Conservation (phyloP, 2,797 vertebrate species). For the Melopsittacus undulatus region DNA sequence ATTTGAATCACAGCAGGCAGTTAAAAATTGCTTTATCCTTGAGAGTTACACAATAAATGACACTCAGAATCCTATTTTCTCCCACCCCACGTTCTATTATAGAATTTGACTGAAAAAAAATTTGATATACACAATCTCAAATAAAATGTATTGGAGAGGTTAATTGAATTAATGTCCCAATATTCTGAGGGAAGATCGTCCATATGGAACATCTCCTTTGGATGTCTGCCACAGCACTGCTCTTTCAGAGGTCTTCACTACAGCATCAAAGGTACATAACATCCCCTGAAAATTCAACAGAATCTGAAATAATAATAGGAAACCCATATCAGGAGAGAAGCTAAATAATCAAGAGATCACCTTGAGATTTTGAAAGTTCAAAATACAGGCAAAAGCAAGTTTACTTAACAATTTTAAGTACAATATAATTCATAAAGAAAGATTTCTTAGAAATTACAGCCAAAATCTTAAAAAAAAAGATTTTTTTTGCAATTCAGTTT, state of each 20-base stretch:
- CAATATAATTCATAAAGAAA: neutral
- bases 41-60: neutral
- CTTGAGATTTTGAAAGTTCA: neutral
- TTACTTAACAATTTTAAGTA: neutral
- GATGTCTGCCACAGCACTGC: neutral
- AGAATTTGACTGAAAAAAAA: neutral
- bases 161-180: neutral
- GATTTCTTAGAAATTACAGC: neutral
- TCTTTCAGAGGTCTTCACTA: neutral
- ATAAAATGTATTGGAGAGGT: neutral
- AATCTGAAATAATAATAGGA: neutral
- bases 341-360: neutral
- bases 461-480: neutral
- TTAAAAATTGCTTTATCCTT: neutral
- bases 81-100: neutral
- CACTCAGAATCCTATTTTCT: neutral
- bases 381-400: neutral
- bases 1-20: neutral
- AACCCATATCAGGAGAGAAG: neutral
- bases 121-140: neutral
- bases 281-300: neutral
- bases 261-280: neutral
- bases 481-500: neutral
- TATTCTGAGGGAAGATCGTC: neutral
- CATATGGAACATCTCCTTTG: neutral